A percentile compares a stretch with the other conserved stretches of the same genome.
phyloP scores from a whole-genome alignment of 2,113 vertebrate species.

The Gasterosteus nipponicus region DNA sequence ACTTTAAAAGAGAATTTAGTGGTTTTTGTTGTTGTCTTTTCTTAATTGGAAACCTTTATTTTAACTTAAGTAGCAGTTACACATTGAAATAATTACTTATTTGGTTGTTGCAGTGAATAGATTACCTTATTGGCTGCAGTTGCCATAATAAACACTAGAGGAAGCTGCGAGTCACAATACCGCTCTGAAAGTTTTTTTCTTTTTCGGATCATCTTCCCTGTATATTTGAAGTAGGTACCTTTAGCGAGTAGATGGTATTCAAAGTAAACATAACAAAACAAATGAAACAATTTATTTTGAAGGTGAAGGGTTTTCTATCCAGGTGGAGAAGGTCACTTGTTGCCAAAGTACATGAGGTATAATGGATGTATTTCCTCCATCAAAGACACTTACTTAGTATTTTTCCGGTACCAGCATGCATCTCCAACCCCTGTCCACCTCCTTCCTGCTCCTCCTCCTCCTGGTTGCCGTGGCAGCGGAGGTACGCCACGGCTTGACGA shows the following conservation, averaged over 20 bases:
- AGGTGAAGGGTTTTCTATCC: not conserved
- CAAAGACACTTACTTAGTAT: not conserved
- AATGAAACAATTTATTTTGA: not conserved
- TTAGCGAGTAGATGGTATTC: not conserved
- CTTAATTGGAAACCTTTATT: not conserved
- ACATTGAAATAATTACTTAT: not conserved
- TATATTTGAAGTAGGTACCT: not conserved
- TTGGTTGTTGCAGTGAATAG: not conserved
- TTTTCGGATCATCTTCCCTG: not conserved
- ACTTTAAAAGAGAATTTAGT: not conserved
- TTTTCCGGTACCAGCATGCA: slow-evolving; percentile 68
- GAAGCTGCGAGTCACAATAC: slow-evolving; percentile 32
- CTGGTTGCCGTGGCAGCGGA: slow-evolving; percentile 48
- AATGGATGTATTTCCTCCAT: not conserved
- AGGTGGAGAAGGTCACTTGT: not conserved
- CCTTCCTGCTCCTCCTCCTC: slow-evolving; percentile 53
- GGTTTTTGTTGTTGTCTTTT: not conserved
- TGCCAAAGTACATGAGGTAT: not conserved
- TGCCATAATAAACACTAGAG: slow-evolving; percentile 40
- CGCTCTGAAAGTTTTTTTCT: not conserved
- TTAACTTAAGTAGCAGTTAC: not conserved
- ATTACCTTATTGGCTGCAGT: slow-evolving; percentile 24
- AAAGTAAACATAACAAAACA: not conserved
- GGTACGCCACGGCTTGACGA: slow-evolving; percentile 51
- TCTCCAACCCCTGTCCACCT: slow-evolving; percentile 18